Base-by-base conservation (phyloP, 2,888 invertebrate genomes). In the Trichogramma dendrolimi region DNA sequence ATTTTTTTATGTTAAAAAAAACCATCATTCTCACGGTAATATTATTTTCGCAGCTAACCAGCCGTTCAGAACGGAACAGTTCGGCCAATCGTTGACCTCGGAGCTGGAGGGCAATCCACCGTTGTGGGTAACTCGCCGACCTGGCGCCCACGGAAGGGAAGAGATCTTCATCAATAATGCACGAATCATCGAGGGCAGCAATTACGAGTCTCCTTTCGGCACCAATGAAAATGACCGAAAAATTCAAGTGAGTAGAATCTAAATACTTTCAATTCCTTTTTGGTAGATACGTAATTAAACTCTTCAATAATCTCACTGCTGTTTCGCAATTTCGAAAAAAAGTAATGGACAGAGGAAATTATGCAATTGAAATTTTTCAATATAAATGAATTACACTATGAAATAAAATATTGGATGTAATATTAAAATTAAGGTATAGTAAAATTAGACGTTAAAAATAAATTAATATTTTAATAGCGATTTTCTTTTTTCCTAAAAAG, bases 121-220 rank as follows among this genome's bases (percentile, higher is more conserved):
- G 1, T 80, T 94, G 57, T 94, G 92, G 88, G 87, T 94, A 65
- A 92, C 92, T 56, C 84, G 86, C 67, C 85, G 84, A 63, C 82
- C 83, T 10, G 83, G 83, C 53, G 73, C 78, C 4, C 83, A 84
- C 78, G 86, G 86, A 70, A 79, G 80, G 50, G 85, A 88, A 62
- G 91, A 92, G 69, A 86, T 92, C 71, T 95, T 86, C 80, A 87
- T 94, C 65, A 94, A 94, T 81, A 93, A 94, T 78, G 94, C 94
- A 2, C 87, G 87, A 75, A 85, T 94, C 58, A 81, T 89, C 70
- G 83, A 86, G 63, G 84, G 86, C 53, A 89, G 91, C 38, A 83
- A 86, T 74, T 86, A 86, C 72, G 83, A 85, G 70, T 84, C 87
- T 47, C 81, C 80, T 65, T 84, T 84, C 68, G 83, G 82, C 63